Conservation (phyloP, 1,140 invertebrate species). For the Drosophila littoralis region DNA sequence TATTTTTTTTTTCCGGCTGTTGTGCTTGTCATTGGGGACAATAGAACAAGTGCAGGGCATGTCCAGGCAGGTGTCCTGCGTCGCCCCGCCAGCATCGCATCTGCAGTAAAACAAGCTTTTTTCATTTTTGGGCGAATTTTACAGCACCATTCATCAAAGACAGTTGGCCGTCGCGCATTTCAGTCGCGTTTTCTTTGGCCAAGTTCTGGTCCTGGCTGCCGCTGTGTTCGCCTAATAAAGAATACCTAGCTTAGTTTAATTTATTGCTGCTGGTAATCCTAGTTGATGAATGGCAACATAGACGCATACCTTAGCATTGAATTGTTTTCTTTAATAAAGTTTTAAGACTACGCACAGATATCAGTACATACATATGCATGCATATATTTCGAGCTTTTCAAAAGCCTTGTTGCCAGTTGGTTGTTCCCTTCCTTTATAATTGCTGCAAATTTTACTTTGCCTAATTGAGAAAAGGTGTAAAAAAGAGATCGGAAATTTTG, state of each 20-base stretch:
- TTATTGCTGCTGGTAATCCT: constrained; percentile 76
- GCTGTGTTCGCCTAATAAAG: background rate
- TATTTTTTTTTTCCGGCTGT: constrained; percentile 23
- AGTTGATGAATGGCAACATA: constrained; percentile 70
- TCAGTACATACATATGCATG: background rate
- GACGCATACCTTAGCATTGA: constrained; percentile 13
- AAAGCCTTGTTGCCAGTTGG: background rate
- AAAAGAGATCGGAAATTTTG: constrained; percentile 32
- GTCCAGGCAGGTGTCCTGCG: background rate
- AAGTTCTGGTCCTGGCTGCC: background rate
- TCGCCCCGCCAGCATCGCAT: background rate
- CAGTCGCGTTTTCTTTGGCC: constrained; percentile 1
- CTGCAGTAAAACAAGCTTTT: constrained; percentile 17
- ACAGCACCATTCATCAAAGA: constrained; percentile 74
- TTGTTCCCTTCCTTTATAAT: constrained; percentile 3
- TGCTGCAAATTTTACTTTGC: constrained; percentile 10
- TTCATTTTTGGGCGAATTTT: constrained; percentile 46
- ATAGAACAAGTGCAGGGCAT: background rate
- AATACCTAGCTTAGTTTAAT: constrained; percentile 59
- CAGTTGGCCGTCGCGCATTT: constrained; percentile 23
- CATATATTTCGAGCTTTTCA: constrained; percentile 6
- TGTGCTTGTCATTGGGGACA: constrained; percentile 11
- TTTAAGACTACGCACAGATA: too few species aligned
- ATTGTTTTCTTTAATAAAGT: constrained; percentile 12
- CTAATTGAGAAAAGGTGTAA: constrained; percentile 5